phyloP scores from a whole-genome alignment of 1,140 invertebrate species.

The Dolichoris vasculosae region DNA sequence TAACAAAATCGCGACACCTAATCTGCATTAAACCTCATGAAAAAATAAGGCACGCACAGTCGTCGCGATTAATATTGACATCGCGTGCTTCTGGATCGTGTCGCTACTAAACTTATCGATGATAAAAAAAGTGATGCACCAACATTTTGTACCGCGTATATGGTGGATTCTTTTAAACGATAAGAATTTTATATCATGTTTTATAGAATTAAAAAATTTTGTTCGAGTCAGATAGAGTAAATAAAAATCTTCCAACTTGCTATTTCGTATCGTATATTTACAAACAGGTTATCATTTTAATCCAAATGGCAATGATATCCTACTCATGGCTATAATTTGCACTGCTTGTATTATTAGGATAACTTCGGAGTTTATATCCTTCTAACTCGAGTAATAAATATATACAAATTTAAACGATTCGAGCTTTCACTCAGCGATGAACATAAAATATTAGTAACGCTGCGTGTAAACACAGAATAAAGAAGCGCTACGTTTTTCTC shows the following conservation, averaged over 20 bases:
- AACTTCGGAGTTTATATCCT: too few species aligned
- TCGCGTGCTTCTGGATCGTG: constrained; percentile 28
- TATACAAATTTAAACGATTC: neutral
- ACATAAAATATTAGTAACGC: neutral
- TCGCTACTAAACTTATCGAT: constrained; percentile 5
- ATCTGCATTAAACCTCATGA: constrained; percentile 22
- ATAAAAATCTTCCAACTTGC: too few species aligned
- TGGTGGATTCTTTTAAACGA: neutral
- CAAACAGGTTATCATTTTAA: neutral
- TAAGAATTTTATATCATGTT: too few species aligned
- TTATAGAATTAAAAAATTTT: too few species aligned
- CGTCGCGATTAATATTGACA: constrained; percentile 15
- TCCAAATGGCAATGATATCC: neutral
- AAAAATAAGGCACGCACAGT: constrained; percentile 22
- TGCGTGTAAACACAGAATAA: neutral
- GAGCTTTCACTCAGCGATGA: too few species aligned
- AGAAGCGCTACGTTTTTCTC: neutral
- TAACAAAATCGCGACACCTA: constrained; percentile 12
- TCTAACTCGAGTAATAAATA: neutral
- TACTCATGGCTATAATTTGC: neutral
- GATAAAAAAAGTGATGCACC: neutral
- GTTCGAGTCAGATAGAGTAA: too few species aligned
- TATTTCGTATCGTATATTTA: too few species aligned
- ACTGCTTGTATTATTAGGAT: neutral
- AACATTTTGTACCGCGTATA: neutral